Percentiles rank a stretch among this genome's conserved stretches.
Conservation (phyloP, 2,113 vertebrate species). For the Mus spicilegus region DNA sequence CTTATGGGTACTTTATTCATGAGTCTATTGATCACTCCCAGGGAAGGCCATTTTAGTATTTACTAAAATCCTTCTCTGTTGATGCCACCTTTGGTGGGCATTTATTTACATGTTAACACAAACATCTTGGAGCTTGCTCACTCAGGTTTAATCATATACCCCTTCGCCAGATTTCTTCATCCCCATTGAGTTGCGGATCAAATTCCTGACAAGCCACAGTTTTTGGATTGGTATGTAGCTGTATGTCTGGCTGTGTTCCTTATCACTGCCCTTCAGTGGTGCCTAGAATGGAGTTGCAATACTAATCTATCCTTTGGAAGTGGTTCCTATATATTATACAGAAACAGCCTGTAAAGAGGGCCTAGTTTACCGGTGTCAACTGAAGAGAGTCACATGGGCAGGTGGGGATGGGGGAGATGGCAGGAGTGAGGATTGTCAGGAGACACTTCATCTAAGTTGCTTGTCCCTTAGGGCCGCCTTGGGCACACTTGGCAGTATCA, state of each 20-base stretch:
- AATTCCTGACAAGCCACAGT: background rate
- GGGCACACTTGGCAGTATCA: background rate
- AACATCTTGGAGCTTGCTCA: background rate
- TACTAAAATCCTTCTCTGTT: background rate
- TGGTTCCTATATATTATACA: background rate
- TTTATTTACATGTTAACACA: background rate
- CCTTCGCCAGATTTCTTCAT: background rate
- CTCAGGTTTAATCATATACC: background rate
- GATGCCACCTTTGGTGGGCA: background rate
- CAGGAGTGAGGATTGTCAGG: background rate
- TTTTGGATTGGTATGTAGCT: background rate
- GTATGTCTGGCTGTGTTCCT: background rate
- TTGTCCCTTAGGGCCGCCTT: background rate
- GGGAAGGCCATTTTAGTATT: background rate
- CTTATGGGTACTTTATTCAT: background rate
- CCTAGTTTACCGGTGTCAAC: background rate
- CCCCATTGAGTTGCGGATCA: background rate
- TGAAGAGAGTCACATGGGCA: background rate
- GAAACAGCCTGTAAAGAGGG: background rate
- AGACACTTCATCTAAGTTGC: background rate
- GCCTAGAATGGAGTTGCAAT: background rate
- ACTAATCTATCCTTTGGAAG: background rate
- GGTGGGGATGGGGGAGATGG: background rate
- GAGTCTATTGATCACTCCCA: background rate
- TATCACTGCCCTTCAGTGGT: background rate